A percentile compares a stretch with the other conserved stretches of the same genome.
phyloP scores from a whole-genome alignment of 2,113 vertebrate species.

The Oryzias melastigma region DNA sequence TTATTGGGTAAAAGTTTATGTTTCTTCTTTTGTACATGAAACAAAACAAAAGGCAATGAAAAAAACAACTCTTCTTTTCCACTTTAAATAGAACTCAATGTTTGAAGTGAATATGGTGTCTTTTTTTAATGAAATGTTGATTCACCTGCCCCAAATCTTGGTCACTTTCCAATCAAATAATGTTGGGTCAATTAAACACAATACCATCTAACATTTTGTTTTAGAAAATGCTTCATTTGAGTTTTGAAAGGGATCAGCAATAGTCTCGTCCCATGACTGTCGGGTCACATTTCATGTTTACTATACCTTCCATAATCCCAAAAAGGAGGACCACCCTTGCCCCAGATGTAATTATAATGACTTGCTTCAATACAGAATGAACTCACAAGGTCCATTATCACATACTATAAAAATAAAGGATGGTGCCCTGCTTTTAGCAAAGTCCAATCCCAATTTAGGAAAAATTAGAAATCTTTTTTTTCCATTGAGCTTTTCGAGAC shows the following conservation, averaged over 20 bases:
- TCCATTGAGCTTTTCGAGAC: conserved; percentile 6
- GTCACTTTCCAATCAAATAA: no score
- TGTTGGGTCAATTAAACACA: no score
- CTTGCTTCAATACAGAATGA: conserved; percentile 11
- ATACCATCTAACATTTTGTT: no score
- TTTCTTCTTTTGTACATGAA: conserved; percentile 20
- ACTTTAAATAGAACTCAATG: conserved; percentile 4
- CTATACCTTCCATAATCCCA: conserved; percentile 5
- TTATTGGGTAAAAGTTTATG: conserved; percentile 1
- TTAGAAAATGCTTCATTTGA: conserved; percentile 2
- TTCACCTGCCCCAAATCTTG: neutral
- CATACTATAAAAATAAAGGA: conserved; percentile 10
- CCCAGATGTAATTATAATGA: conserved; percentile 11
- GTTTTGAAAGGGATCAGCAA: neutral
- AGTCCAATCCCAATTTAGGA: neutral
- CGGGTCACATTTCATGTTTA: conserved; percentile 31
- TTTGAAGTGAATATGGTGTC: neutral
- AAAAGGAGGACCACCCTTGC: conserved; percentile 7
- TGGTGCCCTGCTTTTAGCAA: conserved; percentile 5
- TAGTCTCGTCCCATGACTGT: conserved; percentile 10
- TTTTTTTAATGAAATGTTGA: neutral
- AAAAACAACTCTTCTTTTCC: conserved; percentile 16
- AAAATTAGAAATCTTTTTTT: neutral
- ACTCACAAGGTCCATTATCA: conserved; percentile 5
- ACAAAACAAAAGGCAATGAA: conserved; percentile 21